Percentiles rank a stretch among this genome's conserved stretches.
Evolutionary conservation across 2,797 vertebrate genomes (phyloP).

Genomic region (Paramormyrops hopkinsi): DNA sequence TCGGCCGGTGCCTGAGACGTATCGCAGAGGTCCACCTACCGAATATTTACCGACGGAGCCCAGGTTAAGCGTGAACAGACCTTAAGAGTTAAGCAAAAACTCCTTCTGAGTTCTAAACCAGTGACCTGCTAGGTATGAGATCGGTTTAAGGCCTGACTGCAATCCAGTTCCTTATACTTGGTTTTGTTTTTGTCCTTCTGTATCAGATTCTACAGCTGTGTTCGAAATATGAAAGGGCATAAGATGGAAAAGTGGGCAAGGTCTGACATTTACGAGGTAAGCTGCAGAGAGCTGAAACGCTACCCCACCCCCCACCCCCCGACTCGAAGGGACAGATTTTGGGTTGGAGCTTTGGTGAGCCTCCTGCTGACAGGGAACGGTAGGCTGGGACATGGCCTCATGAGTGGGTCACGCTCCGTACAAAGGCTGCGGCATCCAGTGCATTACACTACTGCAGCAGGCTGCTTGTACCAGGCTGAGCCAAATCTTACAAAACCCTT

Average conservation of each 20-base stretch:
- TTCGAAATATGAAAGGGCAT: not conserved
- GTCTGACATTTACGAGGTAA: not conserved
- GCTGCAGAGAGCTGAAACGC: not conserved
- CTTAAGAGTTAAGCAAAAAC: not conserved
- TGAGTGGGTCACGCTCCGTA: not conserved
- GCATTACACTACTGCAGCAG: not conserved
- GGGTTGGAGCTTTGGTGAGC: not conserved
- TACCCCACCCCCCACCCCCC: not conserved
- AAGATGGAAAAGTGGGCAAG: not conserved
- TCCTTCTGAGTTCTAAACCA: not conserved
- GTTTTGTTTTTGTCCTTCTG: not conserved
- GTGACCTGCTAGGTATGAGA: not conserved
- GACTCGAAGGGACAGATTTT: not conserved
- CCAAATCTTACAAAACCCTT: conserved; percentile 3
- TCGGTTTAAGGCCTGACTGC: not conserved
- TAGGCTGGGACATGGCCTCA: not conserved
- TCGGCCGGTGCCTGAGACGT: not conserved
- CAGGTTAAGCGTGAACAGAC: not conserved
- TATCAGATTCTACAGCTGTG: not conserved
- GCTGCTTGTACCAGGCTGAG: not conserved
- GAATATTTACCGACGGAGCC: not conserved
- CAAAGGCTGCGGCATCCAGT: not conserved
- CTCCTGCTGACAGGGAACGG: not conserved
- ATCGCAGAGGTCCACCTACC: not conserved
- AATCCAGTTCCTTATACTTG: not conserved